These are phyloP conservation scores for Threskiornis aethiopicus DNA, from an alignment of 2,797 vertebrate genomes.

Conservation along the genomic window DNA sequence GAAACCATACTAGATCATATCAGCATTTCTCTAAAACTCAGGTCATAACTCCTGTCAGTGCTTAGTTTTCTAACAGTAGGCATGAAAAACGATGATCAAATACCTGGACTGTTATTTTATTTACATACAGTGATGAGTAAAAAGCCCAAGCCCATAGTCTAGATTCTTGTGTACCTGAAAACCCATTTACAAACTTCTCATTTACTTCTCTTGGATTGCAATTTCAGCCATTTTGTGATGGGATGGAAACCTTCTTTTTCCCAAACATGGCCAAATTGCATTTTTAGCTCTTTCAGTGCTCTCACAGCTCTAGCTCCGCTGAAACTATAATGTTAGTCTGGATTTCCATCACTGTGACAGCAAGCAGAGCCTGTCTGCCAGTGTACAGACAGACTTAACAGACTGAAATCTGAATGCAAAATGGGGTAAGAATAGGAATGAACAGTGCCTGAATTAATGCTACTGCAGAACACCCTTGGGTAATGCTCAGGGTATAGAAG, in stretches of 20 bases:
- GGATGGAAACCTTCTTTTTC: not conserved
- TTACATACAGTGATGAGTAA: not conserved
- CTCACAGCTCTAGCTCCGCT: not conserved
- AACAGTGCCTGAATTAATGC: not conserved
- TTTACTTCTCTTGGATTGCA: not conserved
- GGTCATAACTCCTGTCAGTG: not conserved
- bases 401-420: slow-evolving; percentile 4
- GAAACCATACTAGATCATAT: not conserved
- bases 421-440: not conserved
- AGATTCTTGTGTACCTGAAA: not conserved
- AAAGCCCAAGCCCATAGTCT: not conserved
- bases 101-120: not conserved
- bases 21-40: not conserved
- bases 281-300: not conserved
- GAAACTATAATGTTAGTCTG: not conserved
- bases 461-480: not conserved
- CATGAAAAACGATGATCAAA: not conserved
- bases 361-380: not conserved
- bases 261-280: not conserved
- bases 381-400: not conserved
- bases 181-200: not conserved
- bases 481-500: not conserved
- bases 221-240: not conserved
- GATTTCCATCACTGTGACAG: not conserved
- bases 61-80: not conserved